Evolutionary conservation across 2,797 vertebrate genomes (phyloP), one percentile per base, ranked within the genome.

Genomic region (Nannoperca obscura): DNA sequence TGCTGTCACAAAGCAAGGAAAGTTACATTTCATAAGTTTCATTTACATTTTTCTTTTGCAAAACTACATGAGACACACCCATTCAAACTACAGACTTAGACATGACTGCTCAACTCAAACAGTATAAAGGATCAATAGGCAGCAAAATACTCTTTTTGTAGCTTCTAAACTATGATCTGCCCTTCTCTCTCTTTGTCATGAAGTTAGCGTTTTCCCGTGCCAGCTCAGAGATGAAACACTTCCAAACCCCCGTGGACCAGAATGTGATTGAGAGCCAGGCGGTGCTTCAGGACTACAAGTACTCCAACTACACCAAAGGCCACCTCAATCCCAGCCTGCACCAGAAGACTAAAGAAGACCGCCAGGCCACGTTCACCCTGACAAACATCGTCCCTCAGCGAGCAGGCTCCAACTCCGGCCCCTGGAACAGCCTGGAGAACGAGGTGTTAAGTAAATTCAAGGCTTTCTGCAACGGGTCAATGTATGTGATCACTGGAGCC

Each of bases 291-390:
- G 93, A 95, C 83, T 94, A 94, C 86, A 86, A 0, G 17, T 66
- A 84, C 64, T 93, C 93, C 30, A 71, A 7, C 24, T 94, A 84
- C 86, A 92, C 92, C 58, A 93, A 47, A 61, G 94, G 93, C 27
- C 93, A 95, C 75, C 91, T 95, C 42, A 93, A 87, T 73, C 93
- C 93, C 55, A 94, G 89, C 83, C 50, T 82, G 79, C 93, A 95
- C 75, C 92, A 93, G 63, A 60, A 44, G 32, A 86, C 73, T 1
- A 20, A 0, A 22, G 30, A 58, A 3, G 66, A 88, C 75, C 83
- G 88, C 6, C 4, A 70, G 50, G 88, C 93, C 69, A 94, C 93
- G 15, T 94, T 94, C 81, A 95, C 92, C 46, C 88, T 95, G 52
- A 94, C 93, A 40, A 95, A 94, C 50, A 64, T 92, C 0, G 91